phyloP scores from a whole-genome alignment of 2,797 vertebrate genomes.

The Sardinella longiceps region DNA sequence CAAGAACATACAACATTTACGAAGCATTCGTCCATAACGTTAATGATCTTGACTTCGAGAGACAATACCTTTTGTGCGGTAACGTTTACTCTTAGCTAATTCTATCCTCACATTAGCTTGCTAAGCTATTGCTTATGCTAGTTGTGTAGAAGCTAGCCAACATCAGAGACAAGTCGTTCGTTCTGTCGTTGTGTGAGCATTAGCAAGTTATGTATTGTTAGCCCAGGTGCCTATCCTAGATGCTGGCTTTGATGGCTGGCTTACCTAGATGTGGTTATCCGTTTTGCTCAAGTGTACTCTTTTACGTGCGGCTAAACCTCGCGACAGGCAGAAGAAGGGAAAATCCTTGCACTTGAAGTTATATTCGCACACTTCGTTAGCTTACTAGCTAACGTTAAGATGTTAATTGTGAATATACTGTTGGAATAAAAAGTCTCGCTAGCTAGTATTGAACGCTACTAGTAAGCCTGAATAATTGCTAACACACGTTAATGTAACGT shows the following conservation, averaged over 20 bases:
- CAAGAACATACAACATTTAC: not conserved
- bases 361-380: not conserved
- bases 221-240: not conserved
- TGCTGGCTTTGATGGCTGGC: not conserved
- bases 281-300: conserved; percentile 7
- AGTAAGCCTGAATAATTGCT: not conserved
- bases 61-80: not conserved
- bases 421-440: not conserved
- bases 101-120: not conserved
- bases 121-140: not conserved
- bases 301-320: conserved; percentile 14
- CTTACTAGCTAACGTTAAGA: conserved; percentile 46
- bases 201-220: conserved; percentile 8
- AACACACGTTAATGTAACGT: not conserved
- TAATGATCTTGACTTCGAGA: not conserved
- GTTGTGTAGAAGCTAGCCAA: not conserved
- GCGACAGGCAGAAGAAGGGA: not conserved
- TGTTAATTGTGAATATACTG: conserved; percentile 1
- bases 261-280: conserved; percentile 6
- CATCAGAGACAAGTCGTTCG: not conserved
- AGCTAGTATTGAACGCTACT: not conserved
- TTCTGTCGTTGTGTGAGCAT: not conserved
- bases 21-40: not conserved
- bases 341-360: not conserved
- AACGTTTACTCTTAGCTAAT: not conserved